Percentiles rank a stretch among this genome's conserved stretches.
phyloP scores from a whole-genome alignment of 2,797 vertebrate genomes.

The Bradypus variegatus region DNA sequence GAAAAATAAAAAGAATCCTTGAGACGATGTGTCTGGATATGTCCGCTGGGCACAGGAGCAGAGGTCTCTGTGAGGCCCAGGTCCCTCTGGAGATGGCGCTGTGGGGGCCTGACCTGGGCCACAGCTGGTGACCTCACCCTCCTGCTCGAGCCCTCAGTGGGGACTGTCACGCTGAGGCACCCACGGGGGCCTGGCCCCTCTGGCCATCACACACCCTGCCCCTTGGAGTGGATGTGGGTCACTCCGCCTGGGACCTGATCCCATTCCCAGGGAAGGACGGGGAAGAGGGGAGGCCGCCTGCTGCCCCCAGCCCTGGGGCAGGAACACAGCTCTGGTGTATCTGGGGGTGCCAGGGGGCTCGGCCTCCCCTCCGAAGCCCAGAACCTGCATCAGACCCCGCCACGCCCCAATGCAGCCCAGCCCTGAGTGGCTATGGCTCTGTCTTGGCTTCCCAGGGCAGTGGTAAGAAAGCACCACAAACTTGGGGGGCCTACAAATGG shows the following conservation, averaged over 20 bases:
- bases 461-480: no score
- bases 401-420: fast-evolving
- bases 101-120: no score
- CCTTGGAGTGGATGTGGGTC: no score
- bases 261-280: fast-evolving
- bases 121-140: fast-evolving
- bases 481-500: no score
- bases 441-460: no score
- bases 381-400: neutral
- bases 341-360: no score
- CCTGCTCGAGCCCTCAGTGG: slow-evolving; percentile 21
- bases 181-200: neutral
- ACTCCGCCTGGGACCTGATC: fast-evolving
- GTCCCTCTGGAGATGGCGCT: neutral
- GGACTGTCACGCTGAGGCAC: neutral
- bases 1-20: neutral
- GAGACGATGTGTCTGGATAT: fast-evolving
- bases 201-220: fast-evolving
- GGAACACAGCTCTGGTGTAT: no score
- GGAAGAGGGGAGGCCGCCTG: fast-evolving
- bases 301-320: fast-evolving
- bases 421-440: fast-evolving
- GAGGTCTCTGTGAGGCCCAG: fast-evolving
- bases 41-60: neutral
- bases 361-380: fast-evolving